Evolutionary conservation across 2,113 vertebrate genomes (phyloP).

Genomic region (Ochotona curzoniae): DNA sequence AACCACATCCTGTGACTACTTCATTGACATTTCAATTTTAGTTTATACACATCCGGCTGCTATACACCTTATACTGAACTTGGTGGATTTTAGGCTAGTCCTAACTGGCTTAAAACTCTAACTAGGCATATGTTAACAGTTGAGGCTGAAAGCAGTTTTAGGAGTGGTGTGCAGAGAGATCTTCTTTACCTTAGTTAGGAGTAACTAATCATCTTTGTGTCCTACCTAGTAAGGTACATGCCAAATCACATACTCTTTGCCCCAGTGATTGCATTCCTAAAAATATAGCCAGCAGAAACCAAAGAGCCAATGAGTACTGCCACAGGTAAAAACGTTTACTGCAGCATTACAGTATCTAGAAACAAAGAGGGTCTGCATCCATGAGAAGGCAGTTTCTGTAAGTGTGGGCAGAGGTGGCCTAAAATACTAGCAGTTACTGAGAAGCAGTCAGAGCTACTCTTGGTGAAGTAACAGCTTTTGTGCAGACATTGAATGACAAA

Average conservation of each 20-base stretch:
- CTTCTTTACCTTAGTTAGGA: too few species aligned
- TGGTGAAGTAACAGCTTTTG: neutral
- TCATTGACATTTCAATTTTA: too few species aligned
- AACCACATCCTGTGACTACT: too few species aligned
- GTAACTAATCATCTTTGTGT: too few species aligned
- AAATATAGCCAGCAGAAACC: conserved; percentile 2
- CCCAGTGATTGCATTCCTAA: neutral
- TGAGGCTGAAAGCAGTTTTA: too few species aligned
- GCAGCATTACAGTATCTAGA: neutral
- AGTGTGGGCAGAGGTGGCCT: neutral
- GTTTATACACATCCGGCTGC: too few species aligned
- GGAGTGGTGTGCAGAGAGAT: too few species aligned
- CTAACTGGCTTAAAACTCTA: too few species aligned
- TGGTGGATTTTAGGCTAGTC: too few species aligned
- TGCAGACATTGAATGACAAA: neutral
- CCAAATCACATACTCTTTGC: neutral
- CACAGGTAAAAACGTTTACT: conserved; percentile 17
- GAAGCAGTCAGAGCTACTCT: neutral
- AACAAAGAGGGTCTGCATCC: neutral
- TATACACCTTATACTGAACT: too few species aligned
- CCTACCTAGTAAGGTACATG: too few species aligned
- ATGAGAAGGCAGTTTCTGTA: conserved; percentile 1
- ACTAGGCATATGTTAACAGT: too few species aligned
- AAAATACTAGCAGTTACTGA: neutral
- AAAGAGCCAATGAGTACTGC: neutral